These are phyloP conservation scores for Saimiri boliviensis DNA, from an alignment of 2,113 vertebrate genomes.

Conservation along the genomic window DNA sequence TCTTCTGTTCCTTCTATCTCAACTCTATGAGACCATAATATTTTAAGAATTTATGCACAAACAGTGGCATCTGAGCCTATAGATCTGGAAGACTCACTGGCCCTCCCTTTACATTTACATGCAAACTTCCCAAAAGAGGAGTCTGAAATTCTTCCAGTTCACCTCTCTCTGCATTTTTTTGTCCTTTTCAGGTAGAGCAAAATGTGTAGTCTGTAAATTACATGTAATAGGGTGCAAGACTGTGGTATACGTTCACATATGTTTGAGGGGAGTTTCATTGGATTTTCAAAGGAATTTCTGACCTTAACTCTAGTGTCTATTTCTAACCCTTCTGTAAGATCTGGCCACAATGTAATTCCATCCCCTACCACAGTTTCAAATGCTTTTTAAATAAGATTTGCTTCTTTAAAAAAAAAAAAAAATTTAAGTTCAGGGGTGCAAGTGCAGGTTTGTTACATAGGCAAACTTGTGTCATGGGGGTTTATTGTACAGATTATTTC, in stretches of 20 bases:
- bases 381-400: conserved; percentile 29
- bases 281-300: conserved; percentile 12
- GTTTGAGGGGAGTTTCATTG: neutral
- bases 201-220: neutral
- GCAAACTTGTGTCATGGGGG: too few relatives aligned
- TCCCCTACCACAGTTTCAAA: neutral
- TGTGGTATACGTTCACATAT: neutral
- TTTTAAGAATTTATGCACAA: neutral
- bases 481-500: too few relatives aligned
- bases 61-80: neutral
- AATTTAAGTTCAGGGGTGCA: too few relatives aligned
- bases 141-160: neutral
- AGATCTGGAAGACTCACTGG: neutral
- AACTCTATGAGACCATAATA: neutral
- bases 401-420: too few relatives aligned
- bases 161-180: neutral
- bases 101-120: neutral
- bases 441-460: too few relatives aligned
- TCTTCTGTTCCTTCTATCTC: neutral
- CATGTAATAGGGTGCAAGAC: neutral
- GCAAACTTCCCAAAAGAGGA: neutral
- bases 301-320: neutral
- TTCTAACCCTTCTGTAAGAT: neutral
- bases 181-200: neutral
- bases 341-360: neutral